Base-by-base conservation (phyloP, 2,113 vertebrate species). In the Hippoglossus stenolepis region DNA sequence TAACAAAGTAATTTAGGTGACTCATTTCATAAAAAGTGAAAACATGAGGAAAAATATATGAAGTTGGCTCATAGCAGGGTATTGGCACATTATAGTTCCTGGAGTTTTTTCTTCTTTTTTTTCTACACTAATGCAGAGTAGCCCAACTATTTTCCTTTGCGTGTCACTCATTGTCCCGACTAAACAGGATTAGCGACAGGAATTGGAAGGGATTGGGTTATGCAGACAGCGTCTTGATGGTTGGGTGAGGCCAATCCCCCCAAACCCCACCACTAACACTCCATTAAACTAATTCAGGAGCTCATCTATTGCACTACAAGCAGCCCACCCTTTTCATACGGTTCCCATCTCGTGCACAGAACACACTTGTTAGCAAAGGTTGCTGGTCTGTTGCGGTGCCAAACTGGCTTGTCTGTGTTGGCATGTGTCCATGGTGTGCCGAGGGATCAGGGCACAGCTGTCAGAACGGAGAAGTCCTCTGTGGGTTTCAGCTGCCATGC, bases 391-490 rank as follows among this genome's bases (percentile, higher is more conserved):
- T 65, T 6, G 59, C 10, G 7, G 28, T 72, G 84, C 84, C 87
- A 80, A 79, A 68, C 67, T 75, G 73, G 68, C 68, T 66, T 69
- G 73, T 74, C 69, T 54, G 78, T 56, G 40, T 47, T 79, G 78
- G 73, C 75, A 70, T 77, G 77, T 71, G 28, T 69, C 79, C 70
- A 62, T 24, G 24, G 57, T 83, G 68, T 75, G 54, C 60, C 68
- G 66, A 77, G 62, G 73, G 66, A 81, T 87, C 76, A 61, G 76
- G 72, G 56, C 78, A 73, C 87, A 87, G 82, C 82, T 87, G 88
- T 87, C 73, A 77, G 71, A 70, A 38, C 10, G 63, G 38, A 71
- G 79, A 63, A 43, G 65, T 70, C 60, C 72, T 67, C 70, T 63
- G 24, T 70, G 63, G 56, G 35, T 72, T 72, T 82, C 79, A 79